A percentile compares a stretch with the other conserved stretches of the same genome.
These are phyloP conservation scores for Seira musarum DNA, from an alignment of 2,888 invertebrate species.

Conservation along the genomic window DNA sequence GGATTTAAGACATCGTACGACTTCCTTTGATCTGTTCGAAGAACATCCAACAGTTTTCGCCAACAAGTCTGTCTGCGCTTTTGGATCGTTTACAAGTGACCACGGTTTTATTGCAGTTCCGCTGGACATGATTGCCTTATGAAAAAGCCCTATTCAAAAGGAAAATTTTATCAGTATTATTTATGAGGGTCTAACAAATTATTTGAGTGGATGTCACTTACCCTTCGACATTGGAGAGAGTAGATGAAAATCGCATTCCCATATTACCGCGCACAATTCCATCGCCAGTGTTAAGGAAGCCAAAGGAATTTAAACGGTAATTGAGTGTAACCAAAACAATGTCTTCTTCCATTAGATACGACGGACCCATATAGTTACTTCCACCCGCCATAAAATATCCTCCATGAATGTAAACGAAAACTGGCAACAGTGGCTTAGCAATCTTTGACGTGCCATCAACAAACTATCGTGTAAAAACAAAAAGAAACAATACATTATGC, in stretches of 20 bases:
- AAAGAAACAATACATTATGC: too few relatives aligned
- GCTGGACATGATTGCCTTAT: constrained; percentile 60
- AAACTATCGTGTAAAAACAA: constrained; percentile 12
- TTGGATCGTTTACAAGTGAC: constrained; percentile 59
- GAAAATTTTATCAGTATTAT: not conserved
- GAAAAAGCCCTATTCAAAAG: constrained; percentile 52
- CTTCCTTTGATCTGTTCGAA: not conserved
- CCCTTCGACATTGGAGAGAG: constrained; percentile 58
- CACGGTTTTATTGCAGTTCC: constrained; percentile 65
- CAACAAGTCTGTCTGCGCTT: constrained; percentile 46
- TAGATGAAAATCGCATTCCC: constrained; percentile 57
- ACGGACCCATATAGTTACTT: constrained; percentile 73
- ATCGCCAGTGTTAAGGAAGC: constrained; percentile 61
- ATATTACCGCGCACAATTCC: constrained; percentile 46
- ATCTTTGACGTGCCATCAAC: not conserved
- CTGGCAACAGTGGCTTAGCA: constrained; percentile 71
- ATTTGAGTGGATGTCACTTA: not conserved
- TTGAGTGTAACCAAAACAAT: constrained; percentile 63
- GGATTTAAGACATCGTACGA: constrained; percentile 58
- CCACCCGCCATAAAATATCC: constrained; percentile 76
- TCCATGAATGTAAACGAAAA: constrained; percentile 76
- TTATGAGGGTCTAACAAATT: not conserved
- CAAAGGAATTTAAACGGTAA: constrained; percentile 44
- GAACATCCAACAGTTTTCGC: constrained; percentile 59
- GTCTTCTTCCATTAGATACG: constrained; percentile 75